Conservation (phyloP, 2,797 vertebrate species). For the Silurus lanzhouensis region DNA sequence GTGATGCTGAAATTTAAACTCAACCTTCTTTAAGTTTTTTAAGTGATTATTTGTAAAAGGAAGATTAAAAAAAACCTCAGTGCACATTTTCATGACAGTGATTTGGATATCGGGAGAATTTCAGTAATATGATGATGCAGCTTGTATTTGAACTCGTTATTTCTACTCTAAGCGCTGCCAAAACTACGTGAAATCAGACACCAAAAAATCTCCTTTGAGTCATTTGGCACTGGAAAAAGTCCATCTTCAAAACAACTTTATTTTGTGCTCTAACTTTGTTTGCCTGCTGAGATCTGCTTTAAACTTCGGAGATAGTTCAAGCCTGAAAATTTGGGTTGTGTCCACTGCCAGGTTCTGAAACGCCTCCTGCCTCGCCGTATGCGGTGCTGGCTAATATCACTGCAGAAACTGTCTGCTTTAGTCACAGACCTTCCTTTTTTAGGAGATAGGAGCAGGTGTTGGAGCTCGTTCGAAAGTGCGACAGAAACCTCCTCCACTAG, state of each 20-base stretch:
- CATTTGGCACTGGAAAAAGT: neutral
- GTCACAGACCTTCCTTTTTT: conserved; percentile 25
- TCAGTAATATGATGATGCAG: neutral
- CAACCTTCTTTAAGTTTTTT: no score
- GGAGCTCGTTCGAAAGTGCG: conserved; percentile 34
- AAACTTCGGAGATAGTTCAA: conserved; percentile 8
- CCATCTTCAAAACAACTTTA: neutral
- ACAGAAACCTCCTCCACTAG: conserved; percentile 31
- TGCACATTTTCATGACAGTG: neutral
- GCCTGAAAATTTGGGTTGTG: neutral
- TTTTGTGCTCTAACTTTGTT: conserved; percentile 1
- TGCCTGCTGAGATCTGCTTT: conserved; percentile 11
- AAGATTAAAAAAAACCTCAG: neutral
- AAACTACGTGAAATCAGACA: neutral
- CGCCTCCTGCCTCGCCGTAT: conserved; percentile 14
- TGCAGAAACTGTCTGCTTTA: conserved; percentile 3
- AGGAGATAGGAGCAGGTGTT: conserved; percentile 30
- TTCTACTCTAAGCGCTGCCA: neutral
- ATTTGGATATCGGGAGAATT: neutral
- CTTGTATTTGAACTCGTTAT: neutral
- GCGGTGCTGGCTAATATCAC: neutral
- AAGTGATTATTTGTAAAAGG: neutral
- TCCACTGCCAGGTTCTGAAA: conserved; percentile 18
- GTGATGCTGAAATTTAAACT: no score
- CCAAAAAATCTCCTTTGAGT: neutral